Base-by-base conservation (phyloP, 2,113 vertebrate species). In the Onychorhynchus coronatus region DNA sequence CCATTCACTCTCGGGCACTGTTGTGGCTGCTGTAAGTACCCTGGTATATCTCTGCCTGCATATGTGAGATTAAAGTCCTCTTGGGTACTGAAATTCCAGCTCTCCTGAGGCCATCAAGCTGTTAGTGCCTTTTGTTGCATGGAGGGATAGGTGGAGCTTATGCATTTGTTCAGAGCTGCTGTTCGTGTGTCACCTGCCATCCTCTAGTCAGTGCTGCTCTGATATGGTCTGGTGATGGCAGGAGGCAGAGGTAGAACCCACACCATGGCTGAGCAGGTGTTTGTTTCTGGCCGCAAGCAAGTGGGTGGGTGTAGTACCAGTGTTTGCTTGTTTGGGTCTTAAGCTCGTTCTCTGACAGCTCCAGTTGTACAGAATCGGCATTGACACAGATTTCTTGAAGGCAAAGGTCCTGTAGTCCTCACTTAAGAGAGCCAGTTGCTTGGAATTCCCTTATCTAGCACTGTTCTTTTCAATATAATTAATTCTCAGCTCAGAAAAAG, bases 401-500 rank as follows among this genome's bases (percentile, higher is more conserved):
- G 39, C 65, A 63, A 79, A 52, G 46, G 15, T 77, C 8, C 70
- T 85, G 11, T 44, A 71, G 42, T 70, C 61, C 37, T 50, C 20
- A 41, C 41, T 58, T 83, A 50, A 82, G 76, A 74, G 50, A 39
- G 35, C 27, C 23, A 50, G 3, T 46, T 74, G 30, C 80, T 84
- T 92, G 68, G 68, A 74, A 71, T 88, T 33, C 42, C 10, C 46
- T 89, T 91, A 73, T 89, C 80, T 73, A 28, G 44, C 7, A 8
- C 33, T 83, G 6, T 83, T 93, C 28, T 7, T 80, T 93, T 92
- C 91, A 24, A 22, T 67, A 9, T 86, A 95, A 92, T 97, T 95
- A 95, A 90, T 95, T 97, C 44, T 93, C 59, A 53, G 75, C 63
- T 90, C 31, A 58, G 78, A 56, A 85, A 85, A 88, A 70, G 67